A percentile compares a stretch with the other conserved stretches of the same genome.
These are phyloP conservation scores for Halisarca cf. caerulea DNA, from an alignment of 37 sponge, comb jelly and placozoan genomes.

Conservation along the genomic window DNA sequence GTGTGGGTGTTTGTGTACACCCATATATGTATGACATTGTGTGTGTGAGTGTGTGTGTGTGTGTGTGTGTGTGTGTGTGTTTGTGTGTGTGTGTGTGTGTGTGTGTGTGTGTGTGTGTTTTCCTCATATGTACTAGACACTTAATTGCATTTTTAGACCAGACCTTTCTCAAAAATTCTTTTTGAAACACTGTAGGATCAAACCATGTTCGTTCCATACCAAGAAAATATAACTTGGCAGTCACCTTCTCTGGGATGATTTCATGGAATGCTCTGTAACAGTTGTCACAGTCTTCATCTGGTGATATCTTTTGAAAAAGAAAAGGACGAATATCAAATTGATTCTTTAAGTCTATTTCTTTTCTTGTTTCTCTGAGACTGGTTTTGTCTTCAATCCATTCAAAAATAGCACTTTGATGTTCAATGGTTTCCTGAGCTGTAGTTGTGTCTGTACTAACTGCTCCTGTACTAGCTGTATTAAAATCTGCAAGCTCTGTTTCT, in stretches of 20 bases:
- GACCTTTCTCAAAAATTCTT: background rate
- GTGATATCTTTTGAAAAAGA: background rate
- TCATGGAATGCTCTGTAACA: conserved; percentile 3
- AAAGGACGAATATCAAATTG: background rate
- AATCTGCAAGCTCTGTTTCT: background rate
- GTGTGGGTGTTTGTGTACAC: too few relatives aligned
- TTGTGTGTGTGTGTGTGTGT: too few relatives aligned
- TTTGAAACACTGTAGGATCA: background rate
- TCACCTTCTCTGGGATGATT: conserved; percentile 2
- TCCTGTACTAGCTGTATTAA: background rate
- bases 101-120: too few relatives aligned
- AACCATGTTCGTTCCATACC: conserved; percentile 6
- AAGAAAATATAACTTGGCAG: conserved; percentile 21
- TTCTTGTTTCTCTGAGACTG: background rate
- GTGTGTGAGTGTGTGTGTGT: too few relatives aligned
- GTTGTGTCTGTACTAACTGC: background rate
- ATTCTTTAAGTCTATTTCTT: background rate
- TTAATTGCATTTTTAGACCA: too few relatives aligned
- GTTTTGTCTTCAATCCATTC: background rate
- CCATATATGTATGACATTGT: too few relatives aligned
- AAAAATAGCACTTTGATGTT: background rate
- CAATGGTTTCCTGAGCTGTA: background rate
- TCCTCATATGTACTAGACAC: too few relatives aligned
- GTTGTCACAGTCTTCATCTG: background rate
- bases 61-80: too few relatives aligned